Percentiles rank a stretch among this genome's conserved stretches.
These are phyloP conservation scores for Halocynthia roretzi DNA, from an alignment of 23 tunicate genomes.

Conservation along the genomic window DNA sequence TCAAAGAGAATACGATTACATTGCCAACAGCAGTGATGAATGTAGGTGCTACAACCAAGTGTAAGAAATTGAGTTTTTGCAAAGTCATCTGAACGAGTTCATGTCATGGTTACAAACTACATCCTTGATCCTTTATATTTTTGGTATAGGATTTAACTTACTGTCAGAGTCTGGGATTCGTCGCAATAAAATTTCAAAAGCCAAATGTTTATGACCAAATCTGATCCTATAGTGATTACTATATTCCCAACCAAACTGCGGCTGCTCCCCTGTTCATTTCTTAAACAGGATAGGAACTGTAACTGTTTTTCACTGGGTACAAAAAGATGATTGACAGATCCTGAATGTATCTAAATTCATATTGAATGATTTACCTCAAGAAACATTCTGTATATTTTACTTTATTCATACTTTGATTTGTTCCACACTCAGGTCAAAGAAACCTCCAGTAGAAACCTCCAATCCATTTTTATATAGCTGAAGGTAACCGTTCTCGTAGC, in stretches of 20 bases:
- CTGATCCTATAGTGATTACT: too few relatives aligned
- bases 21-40: slow-evolving; percentile 34
- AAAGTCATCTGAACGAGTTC: slow-evolving; percentile 20
- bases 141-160: too few relatives aligned
- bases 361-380: neutral
- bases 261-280: too few relatives aligned
- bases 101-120: too few relatives aligned
- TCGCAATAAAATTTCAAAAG: too few relatives aligned
- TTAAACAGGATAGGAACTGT: too few relatives aligned
- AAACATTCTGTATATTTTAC: too few relatives aligned
- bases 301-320: slow-evolving; percentile 24
- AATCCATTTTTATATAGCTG: slow-evolving; percentile 31
- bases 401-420: neutral
- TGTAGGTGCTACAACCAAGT: slow-evolving; percentile 18
- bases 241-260: too few relatives aligned
- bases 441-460: neutral
- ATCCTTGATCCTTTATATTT: too few relatives aligned
- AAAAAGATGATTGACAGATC: slow-evolving; percentile 23
- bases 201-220: too few relatives aligned
- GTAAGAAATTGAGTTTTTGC: slow-evolving; percentile 25
- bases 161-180: too few relatives aligned
- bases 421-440: neutral
- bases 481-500: slow-evolving; percentile 49
- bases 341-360: slow-evolving; percentile 39
- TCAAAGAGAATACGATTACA: slow-evolving; percentile 30